Evolutionary conservation across 2,888 invertebrate genomes (phyloP), one percentile per base, ranked within the genome.

Genomic region (Euzophera pinguis): DNA sequence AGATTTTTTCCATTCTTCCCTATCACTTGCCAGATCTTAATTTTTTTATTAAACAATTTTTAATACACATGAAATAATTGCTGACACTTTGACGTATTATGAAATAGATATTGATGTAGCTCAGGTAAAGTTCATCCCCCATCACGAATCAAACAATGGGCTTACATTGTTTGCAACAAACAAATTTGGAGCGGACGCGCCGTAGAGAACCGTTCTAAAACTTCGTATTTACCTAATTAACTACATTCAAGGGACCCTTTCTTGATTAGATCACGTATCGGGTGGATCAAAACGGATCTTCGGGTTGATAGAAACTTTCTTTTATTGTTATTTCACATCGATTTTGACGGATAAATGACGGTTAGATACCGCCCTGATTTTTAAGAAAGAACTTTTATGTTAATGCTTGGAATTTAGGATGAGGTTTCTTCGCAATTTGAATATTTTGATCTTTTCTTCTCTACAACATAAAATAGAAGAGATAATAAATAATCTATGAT

Each of bases 151-250:
- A 42, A 50, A 61, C 61, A 60, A 66, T 67, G 57, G 59, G 61
- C 67, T 66, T 63, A 63, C 67, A 64, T 67, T 65, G 69, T 76
- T 72, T 66, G 64, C 60, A 73, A 71, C 76, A 76, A 75, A 81
- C 71, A 73, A 75, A 73, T 74, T 73, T 66, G 58, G 59, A 65
- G 62, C 56, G 56, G 65, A 60, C 64, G 12, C 42, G 64, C 64
- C 61, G 56, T 59, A 60, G 59, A 57, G 61, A 61, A 58, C 63
- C 64, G 66, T 65, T 70, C 62, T 65, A 60, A 70, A 82, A 82
- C 75, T 80, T 81, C 75, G 68, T 83, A 75, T 84, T 86, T 81
- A 74, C 78, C 78, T 83, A 85, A 86, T 85, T 86, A 85, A 85
- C 79, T 84, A 84, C 75, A 77, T 83, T 80, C 76, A 73, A 69